Evolutionary conservation across 2,888 invertebrate genomes (phyloP), one percentile per base, ranked within the genome.

Genomic region (Ptilodon capucinus): DNA sequence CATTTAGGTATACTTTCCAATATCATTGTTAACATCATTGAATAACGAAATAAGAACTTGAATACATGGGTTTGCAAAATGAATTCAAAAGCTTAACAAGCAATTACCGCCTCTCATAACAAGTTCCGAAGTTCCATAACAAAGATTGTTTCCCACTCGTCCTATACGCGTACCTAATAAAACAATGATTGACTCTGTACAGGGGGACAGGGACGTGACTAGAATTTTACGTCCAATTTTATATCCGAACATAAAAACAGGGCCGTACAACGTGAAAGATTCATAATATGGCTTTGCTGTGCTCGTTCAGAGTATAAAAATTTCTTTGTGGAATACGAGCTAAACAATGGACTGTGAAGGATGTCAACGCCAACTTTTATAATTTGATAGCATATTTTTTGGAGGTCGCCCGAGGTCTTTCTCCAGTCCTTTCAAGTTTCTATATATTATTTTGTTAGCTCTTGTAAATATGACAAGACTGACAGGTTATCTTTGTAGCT

Each of bases 121-220:
- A 28, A 28, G 28, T 28, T 28, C 1, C n/a, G 11, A n/a, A 28
- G 28, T n/a, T 28, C 51, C 40, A 43, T 40, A 48, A 58, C 51
- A 57, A 57, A 60, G 45, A 68, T 65, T 72, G 68, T 71, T 67
- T 64, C 66, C 51, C 54, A 66, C 57, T 49, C 53, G 48, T 51
- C 50, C 43, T 46, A 64, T 69, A 66, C 64, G 64, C 62, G 71
- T 71, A 64, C 65, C 79, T 80, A 86, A 85, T 88, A 86, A 89
- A 88, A 87, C 84, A 87, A 89, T 87, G 86, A 88, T 88, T 83
- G 86, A 88, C 86, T 86, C 71, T 49, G 72, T 77, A 75, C 76
- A 54, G 71, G 59, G 70, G 71, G 70, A 71, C 68, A 60, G 45
- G 57, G 52, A 81, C 85, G 88, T 86, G 86, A 75, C 81, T 71